A percentile compares a stretch with the other conserved stretches of the same genome.
Conservation (phyloP, 2,888 invertebrate genomes). For the Anaspis maculata region DNA sequence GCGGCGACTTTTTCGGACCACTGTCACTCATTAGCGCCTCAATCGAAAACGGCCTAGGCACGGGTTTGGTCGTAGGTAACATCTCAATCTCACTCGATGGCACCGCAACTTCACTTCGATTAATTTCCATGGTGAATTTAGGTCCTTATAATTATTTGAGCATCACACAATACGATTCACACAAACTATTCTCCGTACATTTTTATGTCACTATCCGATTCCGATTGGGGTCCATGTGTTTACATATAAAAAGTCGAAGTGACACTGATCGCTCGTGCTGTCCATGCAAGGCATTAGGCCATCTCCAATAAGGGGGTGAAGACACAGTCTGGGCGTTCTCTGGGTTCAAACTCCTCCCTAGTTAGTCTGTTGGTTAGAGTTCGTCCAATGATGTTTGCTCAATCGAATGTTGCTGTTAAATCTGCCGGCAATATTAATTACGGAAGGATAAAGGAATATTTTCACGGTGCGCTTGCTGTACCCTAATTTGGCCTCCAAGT, state of each 20-base stretch:
- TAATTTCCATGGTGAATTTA: too few species aligned
- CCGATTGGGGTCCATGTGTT: too few species aligned
- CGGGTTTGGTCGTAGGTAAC: slow-evolving; percentile 32
- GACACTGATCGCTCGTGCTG: slow-evolving; percentile 19
- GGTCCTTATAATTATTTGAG: too few species aligned
- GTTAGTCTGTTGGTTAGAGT: slow-evolving; percentile 21
- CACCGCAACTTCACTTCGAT: slow-evolving; percentile 20
- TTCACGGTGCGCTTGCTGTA: too few species aligned
- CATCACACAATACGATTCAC: too few species aligned
- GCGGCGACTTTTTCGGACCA: slow-evolving; percentile 26
- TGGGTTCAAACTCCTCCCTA: slow-evolving; percentile 19
- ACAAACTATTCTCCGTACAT: too few species aligned
- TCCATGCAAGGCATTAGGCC: too few species aligned
- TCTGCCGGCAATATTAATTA: slow-evolving; percentile 23
- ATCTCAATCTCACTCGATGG: slow-evolving; percentile 23
- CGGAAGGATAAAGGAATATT: slow-evolving; percentile 4
- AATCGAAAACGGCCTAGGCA: slow-evolving; percentile 55
- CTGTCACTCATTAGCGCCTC: slow-evolving; percentile 50
- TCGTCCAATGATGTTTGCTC: slow-evolving; percentile 19
- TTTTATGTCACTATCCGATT: too few species aligned
- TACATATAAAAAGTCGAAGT: slow-evolving; percentile 19
- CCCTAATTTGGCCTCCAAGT: too few species aligned
- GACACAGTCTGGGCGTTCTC: slow-evolving; percentile 19
- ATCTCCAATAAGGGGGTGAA: slow-evolving; percentile 15
- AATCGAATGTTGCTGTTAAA: slow-evolving; percentile 20